These are phyloP conservation scores for Xenopus borealis DNA, from an alignment of 2,113 vertebrate species.

Conservation along the genomic window DNA sequence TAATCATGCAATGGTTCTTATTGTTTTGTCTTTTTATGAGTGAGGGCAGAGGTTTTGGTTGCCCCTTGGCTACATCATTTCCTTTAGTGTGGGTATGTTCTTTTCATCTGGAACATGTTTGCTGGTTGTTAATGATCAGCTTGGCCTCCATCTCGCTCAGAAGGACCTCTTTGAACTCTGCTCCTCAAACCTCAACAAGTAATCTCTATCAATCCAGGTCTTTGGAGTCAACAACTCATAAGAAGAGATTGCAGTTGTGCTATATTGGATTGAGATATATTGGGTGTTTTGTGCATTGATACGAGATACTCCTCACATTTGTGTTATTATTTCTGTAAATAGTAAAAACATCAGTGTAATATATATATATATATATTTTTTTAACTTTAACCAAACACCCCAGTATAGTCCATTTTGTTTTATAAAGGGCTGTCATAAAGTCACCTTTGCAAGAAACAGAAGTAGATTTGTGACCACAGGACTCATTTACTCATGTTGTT, in stretches of 20 bases:
- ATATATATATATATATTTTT: too few relatives aligned
- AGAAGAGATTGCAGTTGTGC: background rate
- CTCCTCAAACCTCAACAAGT: background rate
- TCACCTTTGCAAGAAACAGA: too few relatives aligned
- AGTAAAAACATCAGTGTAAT: background rate
- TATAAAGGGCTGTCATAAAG: too few relatives aligned
- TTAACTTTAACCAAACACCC: too few relatives aligned
- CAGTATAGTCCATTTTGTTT: too few relatives aligned
- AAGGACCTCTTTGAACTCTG: conserved; percentile 1
- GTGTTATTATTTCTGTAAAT: background rate
- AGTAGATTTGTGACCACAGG: too few relatives aligned
- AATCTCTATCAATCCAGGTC: conserved; percentile 1
- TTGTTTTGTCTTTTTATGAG: background rate
- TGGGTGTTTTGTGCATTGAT: background rate
- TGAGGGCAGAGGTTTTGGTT: conserved; percentile 9
- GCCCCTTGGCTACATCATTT: conserved; percentile 8
- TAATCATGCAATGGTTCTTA: conserved; percentile 1
- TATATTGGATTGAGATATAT: conserved; percentile 6
- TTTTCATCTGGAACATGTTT: conserved; percentile 10
- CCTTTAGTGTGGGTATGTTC: conserved; percentile 5
- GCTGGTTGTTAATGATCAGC: background rate
- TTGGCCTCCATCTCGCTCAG: background rate
- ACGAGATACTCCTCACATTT: background rate
- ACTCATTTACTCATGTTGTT: too few relatives aligned
- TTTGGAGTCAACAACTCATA: background rate